phyloP scores from a whole-genome alignment of 2,113 vertebrate genomes.

The Odobenus rosmarus region DNA sequence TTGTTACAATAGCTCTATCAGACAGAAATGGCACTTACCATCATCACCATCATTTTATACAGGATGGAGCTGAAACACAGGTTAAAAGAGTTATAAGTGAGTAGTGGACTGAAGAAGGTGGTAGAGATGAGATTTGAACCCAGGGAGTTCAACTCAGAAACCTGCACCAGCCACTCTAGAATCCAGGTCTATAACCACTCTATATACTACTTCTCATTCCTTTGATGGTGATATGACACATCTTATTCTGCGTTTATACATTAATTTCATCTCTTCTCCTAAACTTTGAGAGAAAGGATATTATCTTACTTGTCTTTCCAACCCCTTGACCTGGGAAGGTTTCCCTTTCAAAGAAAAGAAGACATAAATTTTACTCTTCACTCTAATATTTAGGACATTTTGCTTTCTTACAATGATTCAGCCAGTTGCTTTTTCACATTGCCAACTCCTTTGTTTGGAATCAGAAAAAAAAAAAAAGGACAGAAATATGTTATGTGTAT shows the following conservation, averaged over 20 bases:
- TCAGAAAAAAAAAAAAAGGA: neutral
- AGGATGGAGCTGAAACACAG: neutral
- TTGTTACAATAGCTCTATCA: neutral
- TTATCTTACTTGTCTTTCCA: neutral
- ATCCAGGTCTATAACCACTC: neutral
- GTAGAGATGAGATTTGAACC: neutral
- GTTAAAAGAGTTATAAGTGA: neutral
- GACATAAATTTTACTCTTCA: neutral
- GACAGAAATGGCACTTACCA: rapidly evolving
- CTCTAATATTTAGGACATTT: neutral
- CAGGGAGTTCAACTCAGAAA: neutral
- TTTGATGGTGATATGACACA: neutral
- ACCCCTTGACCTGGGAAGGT: neutral
- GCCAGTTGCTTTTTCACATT: neutral
- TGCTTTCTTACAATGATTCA: neutral
- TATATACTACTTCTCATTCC: neutral
- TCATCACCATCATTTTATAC: neutral
- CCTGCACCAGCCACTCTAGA: rapidly evolving
- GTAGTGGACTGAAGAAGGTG: neutral
- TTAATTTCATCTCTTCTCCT: neutral
- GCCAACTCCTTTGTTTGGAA: neutral
- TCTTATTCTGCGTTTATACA: neutral
- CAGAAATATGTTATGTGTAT: neutral
- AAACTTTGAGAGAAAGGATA: neutral
- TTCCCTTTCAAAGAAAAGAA: neutral